Evolutionary conservation across 2,113 vertebrate genomes (phyloP).

Genomic region (Larimichthys polyactis): DNA sequence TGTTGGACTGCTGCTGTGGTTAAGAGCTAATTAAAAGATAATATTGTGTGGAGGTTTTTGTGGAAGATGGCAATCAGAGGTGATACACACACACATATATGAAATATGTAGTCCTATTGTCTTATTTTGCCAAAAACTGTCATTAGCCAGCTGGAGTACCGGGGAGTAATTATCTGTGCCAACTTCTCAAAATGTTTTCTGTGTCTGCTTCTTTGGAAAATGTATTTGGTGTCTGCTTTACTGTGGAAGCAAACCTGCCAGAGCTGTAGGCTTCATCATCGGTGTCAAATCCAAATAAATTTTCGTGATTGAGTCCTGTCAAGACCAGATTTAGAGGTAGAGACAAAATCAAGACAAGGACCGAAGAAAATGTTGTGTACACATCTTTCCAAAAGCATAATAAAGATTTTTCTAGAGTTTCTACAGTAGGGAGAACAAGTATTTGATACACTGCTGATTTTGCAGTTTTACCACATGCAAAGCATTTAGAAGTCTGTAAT

Average conservation of each 20-base stretch:
- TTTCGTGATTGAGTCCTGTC: neutral
- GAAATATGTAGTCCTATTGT: conserved; percentile 47
- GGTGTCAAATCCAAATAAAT: neutral
- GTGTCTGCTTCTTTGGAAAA: neutral
- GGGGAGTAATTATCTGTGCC: conserved; percentile 10
- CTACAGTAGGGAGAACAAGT: too few relatives aligned
- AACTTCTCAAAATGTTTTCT: conserved; percentile 14
- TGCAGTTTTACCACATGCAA: too few relatives aligned
- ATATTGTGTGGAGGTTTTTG: conserved; percentile 75
- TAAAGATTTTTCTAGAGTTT: neutral
- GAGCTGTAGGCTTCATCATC: neutral
- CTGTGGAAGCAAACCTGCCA: neutral
- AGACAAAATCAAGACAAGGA: neutral
- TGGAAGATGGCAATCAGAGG: conserved; percentile 66
- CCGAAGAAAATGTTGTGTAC: neutral
- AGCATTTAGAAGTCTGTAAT: too few relatives aligned
- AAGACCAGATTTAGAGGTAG: neutral
- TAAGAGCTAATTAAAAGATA: conserved; percentile 88
- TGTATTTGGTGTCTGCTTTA: neutral
- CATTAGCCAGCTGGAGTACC: conserved; percentile 4
- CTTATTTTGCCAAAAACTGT: conserved; percentile 46
- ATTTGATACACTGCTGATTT: too few relatives aligned
- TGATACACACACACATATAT: conserved; percentile 27
- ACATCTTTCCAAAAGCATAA: neutral
- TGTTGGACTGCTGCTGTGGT: conserved; percentile 77